These are phyloP conservation scores for Sebastes iracundus DNA, from an alignment of 2,797 vertebrate species.

Conservation along the genomic window DNA sequence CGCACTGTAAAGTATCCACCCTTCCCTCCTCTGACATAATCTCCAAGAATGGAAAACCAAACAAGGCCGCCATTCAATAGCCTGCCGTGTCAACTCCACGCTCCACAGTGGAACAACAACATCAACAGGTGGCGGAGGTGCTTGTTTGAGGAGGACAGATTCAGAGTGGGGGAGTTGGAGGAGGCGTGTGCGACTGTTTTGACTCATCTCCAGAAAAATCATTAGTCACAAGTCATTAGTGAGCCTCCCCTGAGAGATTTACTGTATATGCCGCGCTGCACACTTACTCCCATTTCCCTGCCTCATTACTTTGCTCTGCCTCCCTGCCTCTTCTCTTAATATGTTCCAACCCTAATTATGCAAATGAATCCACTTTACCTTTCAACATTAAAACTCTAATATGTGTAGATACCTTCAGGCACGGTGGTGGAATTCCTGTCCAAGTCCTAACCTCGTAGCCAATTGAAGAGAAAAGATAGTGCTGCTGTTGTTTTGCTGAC, in stretches of 20 bases:
- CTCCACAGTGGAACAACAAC: neutral
- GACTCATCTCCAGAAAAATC: conserved; percentile 59
- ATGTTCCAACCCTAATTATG: conserved; percentile 62
- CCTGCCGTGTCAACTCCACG: conserved; percentile 13
- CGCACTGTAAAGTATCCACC: conserved; percentile 11
- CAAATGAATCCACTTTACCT: conserved; percentile 60
- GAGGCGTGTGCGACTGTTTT: conserved; percentile 29
- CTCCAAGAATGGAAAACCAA: conserved; percentile 63
- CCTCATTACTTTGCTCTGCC: conserved; percentile 63
- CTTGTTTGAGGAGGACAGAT: conserved; percentile 43
- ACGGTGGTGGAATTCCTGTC: conserved; percentile 10
- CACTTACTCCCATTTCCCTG: conserved; percentile 53
- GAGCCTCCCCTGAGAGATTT: conserved; percentile 40
- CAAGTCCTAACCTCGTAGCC: conserved; percentile 6
- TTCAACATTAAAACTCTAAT: conserved; percentile 41
- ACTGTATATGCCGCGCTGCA: conserved; percentile 31
- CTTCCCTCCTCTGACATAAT: conserved; percentile 33
- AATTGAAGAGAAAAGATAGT: conserved; percentile 18
- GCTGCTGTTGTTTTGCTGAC: conserved; percentile 24
- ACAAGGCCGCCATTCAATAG: conserved; percentile 43
- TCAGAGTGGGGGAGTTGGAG: neutral
- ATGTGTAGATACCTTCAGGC: conserved; percentile 44
- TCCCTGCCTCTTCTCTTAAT: conserved; percentile 43
- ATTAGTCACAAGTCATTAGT: conserved; percentile 59
- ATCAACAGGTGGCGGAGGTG: conserved; percentile 11